phyloP scores from a whole-genome alignment of 92 coral and sea anemone species.

The Paragorgia papillata region DNA sequence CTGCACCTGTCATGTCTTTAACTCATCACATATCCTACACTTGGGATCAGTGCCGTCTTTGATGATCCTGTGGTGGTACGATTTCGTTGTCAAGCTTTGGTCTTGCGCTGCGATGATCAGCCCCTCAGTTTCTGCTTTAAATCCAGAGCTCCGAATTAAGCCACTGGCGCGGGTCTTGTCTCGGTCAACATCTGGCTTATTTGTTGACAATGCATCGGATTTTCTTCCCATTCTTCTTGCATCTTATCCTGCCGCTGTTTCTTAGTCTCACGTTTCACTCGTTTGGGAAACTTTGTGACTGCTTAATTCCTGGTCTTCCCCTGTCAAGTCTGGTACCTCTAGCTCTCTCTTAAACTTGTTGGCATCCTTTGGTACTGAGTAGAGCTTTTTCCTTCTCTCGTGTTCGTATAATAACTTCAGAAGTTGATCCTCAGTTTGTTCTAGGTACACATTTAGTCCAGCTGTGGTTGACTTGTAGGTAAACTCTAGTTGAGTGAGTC shows the following conservation, averaged over 20 bases:
- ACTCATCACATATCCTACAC: conserved; percentile 21
- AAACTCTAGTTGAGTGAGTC: conserved; percentile 31
- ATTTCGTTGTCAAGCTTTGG: neutral
- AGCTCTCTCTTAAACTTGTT: neutral
- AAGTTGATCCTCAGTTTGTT: conserved; percentile 11
- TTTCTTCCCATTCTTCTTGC: conserved; percentile 12
- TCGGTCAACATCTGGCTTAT: conserved; percentile 31
- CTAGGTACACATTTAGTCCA: conserved; percentile 25
- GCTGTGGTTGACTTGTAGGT: conserved; percentile 30
- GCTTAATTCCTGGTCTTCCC: neutral
- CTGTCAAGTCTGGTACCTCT: neutral
- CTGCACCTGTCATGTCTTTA: conserved; percentile 18
- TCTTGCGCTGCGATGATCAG: conserved; percentile 37
- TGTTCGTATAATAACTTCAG: conserved; percentile 25
- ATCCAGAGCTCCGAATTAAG: conserved; percentile 6
- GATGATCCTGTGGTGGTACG: neutral
- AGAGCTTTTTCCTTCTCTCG: conserved; percentile 13
- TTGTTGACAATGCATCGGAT: conserved; percentile 21
- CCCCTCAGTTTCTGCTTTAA: conserved; percentile 33
- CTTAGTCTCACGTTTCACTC: conserved; percentile 1
- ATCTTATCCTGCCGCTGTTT: neutral
- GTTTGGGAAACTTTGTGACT: conserved; percentile 7
- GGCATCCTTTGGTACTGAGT: conserved; percentile 43
- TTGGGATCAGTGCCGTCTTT: neutral
- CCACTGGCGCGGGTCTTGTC: neutral